Percentiles rank a stretch among this genome's conserved stretches.
Conservation (phyloP, 2,113 vertebrate species). For the Paralichthys olivaceus region DNA sequence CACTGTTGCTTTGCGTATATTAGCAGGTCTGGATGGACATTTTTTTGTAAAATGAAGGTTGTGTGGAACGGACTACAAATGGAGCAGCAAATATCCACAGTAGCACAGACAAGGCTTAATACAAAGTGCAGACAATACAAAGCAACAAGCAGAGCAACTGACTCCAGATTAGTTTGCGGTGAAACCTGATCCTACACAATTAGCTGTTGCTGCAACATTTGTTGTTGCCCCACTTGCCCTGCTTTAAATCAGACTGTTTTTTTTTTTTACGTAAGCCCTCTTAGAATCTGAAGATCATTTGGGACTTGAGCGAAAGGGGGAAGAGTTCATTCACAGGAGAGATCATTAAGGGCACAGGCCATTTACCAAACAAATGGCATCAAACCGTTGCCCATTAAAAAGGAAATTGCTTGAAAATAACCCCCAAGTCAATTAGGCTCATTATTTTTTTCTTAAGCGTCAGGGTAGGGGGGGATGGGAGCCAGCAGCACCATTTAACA, state of each 20-base stretch:
- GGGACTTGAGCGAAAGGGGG: constrained; percentile 39
- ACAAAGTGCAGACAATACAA: too few species aligned
- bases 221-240: constrained; percentile 19
- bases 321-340: constrained; percentile 36
- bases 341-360: constrained; percentile 66
- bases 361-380: constrained; percentile 77
- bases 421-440: constrained; percentile 72
- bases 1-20: too few species aligned
- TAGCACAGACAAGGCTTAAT: too few species aligned
- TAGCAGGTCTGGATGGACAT: too few species aligned
- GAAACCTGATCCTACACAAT: neutral
- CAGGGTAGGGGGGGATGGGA: constrained; percentile 26
- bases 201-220: constrained; percentile 25
- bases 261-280: constrained; percentile 21
- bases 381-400: constrained; percentile 73
- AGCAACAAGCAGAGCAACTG: neutral
- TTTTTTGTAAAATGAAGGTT: too few species aligned
- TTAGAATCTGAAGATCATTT: constrained; percentile 48
- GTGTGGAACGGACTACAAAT: too few species aligned
- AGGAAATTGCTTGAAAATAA: constrained; percentile 79
- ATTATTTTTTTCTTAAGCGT: constrained; percentile 70
- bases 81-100: too few species aligned
- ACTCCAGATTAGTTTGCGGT: neutral
- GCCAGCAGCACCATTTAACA: constrained; percentile 35
- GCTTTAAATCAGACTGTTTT: constrained; percentile 44